Conservation (phyloP, 2,113 vertebrate genomes). For the Apeltes quadracus region DNA sequence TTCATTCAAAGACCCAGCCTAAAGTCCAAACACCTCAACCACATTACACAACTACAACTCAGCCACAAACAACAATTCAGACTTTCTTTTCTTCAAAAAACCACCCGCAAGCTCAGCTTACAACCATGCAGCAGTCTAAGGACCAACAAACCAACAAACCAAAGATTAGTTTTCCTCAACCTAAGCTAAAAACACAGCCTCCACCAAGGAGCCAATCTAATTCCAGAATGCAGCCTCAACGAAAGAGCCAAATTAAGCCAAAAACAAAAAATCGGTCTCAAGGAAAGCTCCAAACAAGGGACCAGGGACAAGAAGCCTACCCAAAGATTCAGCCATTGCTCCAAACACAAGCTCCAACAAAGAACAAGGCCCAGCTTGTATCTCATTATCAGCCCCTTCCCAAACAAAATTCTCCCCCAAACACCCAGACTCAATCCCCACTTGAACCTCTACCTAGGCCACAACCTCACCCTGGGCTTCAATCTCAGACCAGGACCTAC, state of each 20-base stretch:
- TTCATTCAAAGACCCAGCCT: constrained; percentile 5
- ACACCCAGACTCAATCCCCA: background rate
- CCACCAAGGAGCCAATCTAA: background rate
- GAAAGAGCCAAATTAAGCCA: background rate
- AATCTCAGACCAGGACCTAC: constrained; percentile 55
- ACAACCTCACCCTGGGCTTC: constrained; percentile 46
- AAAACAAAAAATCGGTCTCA: background rate
- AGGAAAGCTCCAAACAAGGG: background rate
- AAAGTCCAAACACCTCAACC: constrained; percentile 23
- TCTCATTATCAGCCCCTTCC: background rate
- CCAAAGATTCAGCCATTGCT: constrained; percentile 12
- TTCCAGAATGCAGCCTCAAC: background rate
- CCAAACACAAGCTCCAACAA: constrained; percentile 5
- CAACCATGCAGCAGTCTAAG: background rate
- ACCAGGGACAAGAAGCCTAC: constrained; percentile 5
- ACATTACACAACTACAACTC: background rate
- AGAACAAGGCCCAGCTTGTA: background rate
- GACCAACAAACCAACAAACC: constrained; percentile 17
- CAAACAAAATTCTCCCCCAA: constrained; percentile 6
- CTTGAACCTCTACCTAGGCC: constrained; percentile 14
- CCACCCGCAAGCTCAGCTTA: background rate
- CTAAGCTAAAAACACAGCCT: constrained; percentile 2
- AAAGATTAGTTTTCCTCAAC: background rate
- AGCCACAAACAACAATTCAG: background rate
- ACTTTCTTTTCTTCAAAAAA: constrained; percentile 20